Evolutionary conservation across 2,113 vertebrate species (phyloP).

Genomic region (Anthoscopus minutus): DNA sequence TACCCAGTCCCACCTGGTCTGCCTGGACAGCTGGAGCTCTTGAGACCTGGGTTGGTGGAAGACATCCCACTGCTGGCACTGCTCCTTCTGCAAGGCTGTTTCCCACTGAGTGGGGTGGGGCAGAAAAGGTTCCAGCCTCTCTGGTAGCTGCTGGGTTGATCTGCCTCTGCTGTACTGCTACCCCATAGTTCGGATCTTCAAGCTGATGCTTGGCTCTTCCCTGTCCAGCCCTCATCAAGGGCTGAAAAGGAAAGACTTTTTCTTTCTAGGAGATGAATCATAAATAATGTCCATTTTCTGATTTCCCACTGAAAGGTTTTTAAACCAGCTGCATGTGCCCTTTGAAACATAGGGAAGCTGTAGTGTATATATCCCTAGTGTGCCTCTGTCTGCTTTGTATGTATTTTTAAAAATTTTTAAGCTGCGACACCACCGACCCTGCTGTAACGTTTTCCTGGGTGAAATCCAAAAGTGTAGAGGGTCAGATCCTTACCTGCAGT

Average conservation of each 20-base stretch:
- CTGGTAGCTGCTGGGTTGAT: not conserved
- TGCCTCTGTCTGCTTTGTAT: not conserved
- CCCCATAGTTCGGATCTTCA: not conserved
- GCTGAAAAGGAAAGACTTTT: not conserved
- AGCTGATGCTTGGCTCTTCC: not conserved
- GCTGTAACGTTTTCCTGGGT: not conserved
- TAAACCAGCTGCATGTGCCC: not conserved
- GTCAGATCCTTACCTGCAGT: not conserved
- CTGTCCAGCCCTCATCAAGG: not conserved
- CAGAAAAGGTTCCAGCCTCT: not conserved
- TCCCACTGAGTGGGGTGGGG: not conserved
- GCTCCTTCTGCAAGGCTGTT: not conserved
- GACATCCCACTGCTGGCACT: rapidly evolving
- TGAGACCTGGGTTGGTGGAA: not conserved
- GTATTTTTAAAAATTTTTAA: not conserved
- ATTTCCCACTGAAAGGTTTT: not conserved
- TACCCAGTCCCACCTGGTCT: not conserved
- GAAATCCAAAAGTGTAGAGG: not conserved
- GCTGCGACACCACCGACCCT: not conserved
- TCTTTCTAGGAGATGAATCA: not conserved
- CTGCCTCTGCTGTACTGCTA: not conserved
- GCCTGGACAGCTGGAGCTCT: not conserved
- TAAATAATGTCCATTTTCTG: not conserved
- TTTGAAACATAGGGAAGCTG: not conserved
- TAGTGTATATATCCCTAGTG: not conserved